phyloP scores from a whole-genome alignment of 1,140 invertebrate species.

The Lordiphosa mommai region DNA sequence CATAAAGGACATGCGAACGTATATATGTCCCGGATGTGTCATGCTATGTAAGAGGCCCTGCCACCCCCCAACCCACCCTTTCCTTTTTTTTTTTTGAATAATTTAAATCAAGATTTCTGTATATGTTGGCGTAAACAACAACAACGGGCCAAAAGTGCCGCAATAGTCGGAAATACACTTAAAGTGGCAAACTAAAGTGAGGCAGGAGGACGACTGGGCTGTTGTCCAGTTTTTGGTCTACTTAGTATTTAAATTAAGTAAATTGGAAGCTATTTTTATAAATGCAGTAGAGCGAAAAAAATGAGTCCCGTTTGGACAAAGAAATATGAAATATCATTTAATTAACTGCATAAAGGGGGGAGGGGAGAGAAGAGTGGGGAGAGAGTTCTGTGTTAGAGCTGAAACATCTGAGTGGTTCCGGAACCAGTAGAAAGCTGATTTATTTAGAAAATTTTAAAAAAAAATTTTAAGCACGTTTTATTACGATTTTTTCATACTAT shows the following conservation, averaged over 20 bases:
- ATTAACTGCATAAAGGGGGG: too few species aligned
- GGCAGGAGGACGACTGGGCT: neutral
- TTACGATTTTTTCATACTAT: too few species aligned
- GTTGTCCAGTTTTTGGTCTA: neutral
- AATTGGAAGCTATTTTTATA: neutral
- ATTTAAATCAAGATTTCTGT: conserved; percentile 60
- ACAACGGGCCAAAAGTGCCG: conserved; percentile 7
- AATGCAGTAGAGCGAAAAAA: neutral
- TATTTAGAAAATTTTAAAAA: too few species aligned
- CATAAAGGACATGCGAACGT: conserved; percentile 39
- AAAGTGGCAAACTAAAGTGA: conserved; percentile 29
- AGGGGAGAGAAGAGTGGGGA: too few species aligned
- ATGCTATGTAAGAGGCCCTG: conserved; percentile 36
- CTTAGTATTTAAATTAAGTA: neutral
- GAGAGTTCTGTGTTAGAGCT: too few species aligned
- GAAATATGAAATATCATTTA: neutral
- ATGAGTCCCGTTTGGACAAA: neutral
- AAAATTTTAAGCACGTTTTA: too few species aligned
- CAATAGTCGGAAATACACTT: conserved; percentile 42
- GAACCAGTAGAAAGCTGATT: too few species aligned
- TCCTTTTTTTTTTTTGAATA: conserved; percentile 33
- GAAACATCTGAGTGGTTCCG: too few species aligned
- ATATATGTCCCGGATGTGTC: conserved; percentile 41
- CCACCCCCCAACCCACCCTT: conserved; percentile 8
- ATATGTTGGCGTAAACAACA: conserved; percentile 20